Evolutionary conservation across 2,888 invertebrate species (phyloP).

Genomic region (Heliconius sara): DNA sequence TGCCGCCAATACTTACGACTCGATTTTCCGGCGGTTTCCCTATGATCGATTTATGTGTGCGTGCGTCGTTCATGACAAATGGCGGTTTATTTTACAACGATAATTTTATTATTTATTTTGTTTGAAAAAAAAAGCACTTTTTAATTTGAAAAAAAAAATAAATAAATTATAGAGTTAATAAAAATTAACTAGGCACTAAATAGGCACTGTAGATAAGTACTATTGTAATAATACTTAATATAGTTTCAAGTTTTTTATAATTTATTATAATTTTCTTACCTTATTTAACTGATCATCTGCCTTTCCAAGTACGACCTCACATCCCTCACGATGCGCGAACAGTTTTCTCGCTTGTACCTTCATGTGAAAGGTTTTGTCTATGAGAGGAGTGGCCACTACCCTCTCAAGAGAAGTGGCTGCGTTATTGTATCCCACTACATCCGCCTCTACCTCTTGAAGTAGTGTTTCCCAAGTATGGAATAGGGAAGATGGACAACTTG

Average conservation of each 20-base stretch:
- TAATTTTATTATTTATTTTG: no score
- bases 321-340: conserved; percentile 94
- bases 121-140: no score
- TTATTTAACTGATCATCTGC: conserved; percentile 85
- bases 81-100: no score
- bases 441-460: conserved; percentile 95
- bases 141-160: no score
- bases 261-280: conserved; percentile 56
- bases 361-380: conserved; percentile 94
- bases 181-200: no score
- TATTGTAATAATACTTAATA: neutral
- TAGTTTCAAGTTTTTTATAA: neutral
- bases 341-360: conserved; percentile 96
- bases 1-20: no score
- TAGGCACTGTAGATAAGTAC: neutral
- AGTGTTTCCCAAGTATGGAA: conserved; percentile 96
- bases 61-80: no score
- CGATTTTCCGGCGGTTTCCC: no score
- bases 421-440: conserved; percentile 93
- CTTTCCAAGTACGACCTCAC: conserved; percentile 93
- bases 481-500: conserved; percentile 89
- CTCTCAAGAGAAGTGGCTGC: conserved; percentile 91
- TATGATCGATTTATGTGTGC: no score
- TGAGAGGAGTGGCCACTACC: conserved; percentile 91
- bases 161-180: no score